Base-by-base conservation (phyloP, 2,888 invertebrate genomes). In the Caenorhabditis angaria region DNA sequence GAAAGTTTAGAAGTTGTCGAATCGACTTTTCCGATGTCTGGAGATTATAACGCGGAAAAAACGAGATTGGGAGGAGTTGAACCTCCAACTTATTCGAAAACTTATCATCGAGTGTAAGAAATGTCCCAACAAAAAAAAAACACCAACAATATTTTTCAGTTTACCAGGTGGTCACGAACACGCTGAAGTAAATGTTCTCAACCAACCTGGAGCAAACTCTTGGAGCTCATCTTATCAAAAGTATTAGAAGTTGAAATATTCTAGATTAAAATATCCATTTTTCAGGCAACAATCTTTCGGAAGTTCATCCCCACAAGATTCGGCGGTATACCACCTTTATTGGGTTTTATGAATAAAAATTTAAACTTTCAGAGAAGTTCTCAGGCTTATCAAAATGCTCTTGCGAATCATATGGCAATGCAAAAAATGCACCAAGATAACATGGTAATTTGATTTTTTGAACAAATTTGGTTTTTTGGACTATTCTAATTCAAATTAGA, bases 211-310 rank as follows among this genome's bases (percentile, higher is more conserved):
- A 20, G 65, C 70, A 12, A 70, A 70, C 28, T 70, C 70, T 5
- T 70, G 27, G 25, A 70, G 70, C 35, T 61, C 65, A 8, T 62
- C 70, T 2, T 70, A 70, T 25, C 61, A 60, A 58, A 70, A 70
- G 70, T 70, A 29, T 27, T 50, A 25, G 10, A n/a, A 53, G 18
- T 29, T n/a, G 14, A n/a, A n/a, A n/a, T n/a, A n/a, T n/a, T n/a
- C n/a, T n/a, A n/a, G n/a, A n/a, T n/a, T n/a, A n/a, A n/a, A n/a
- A n/a, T n/a, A n/a, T n/a, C n/a, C n/a, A n/a, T n/a, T 18, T 68
- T 68, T 28, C 59, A 69, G 64, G 60, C 65, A 65, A 27, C 70
- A 70, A 65, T 70, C 65, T 0, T 70, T 65, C 28, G 70, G 70
- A 59, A 65, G 59, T 28, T 28, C 62, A 10, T 58, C 62, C 59